phyloP scores from a whole-genome alignment of 2,888 invertebrate genomes.

The Abscondita cerata region DNA sequence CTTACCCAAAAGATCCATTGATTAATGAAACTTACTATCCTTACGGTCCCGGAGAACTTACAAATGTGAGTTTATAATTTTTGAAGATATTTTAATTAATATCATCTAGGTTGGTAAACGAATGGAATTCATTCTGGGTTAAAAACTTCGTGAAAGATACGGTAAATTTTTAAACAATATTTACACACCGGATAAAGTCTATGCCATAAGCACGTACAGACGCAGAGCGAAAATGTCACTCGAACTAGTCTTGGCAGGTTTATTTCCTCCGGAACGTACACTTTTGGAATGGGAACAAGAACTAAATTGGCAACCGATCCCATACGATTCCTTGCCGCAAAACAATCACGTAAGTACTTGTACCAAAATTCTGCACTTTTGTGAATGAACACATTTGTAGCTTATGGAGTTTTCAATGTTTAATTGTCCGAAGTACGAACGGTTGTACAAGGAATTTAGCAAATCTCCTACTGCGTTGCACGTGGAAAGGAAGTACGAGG shows the following conservation, averaged over 20 bases:
- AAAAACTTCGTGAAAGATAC: constrained; percentile 68
- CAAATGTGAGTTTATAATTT: constrained; percentile 66
- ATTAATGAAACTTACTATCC: constrained; percentile 70
- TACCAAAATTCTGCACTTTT: neutral
- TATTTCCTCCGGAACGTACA: constrained; percentile 67
- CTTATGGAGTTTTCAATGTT: constrained; percentile 41
- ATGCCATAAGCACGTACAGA: constrained; percentile 67
- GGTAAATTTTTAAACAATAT: constrained; percentile 63
- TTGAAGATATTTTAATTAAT: neutral
- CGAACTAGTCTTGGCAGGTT: constrained; percentile 68
- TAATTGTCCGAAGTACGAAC: constrained; percentile 42
- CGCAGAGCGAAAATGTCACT: constrained; percentile 77
- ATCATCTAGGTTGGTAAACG: constrained; percentile 62
- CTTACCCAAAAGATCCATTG: constrained; percentile 74
- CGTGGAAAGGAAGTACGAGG: constrained; percentile 32
- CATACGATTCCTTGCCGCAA: constrained; percentile 43
- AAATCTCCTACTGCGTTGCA: neutral
- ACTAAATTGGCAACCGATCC: constrained; percentile 50
- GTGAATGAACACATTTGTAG: constrained; percentile 20
- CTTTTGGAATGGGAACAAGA: constrained; percentile 63
- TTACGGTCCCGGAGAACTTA: constrained; percentile 78
- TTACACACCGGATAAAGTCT: constrained; percentile 64
- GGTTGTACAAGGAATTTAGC: constrained; percentile 37
- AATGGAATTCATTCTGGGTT: constrained; percentile 68
- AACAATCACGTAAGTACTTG: constrained; percentile 34